A percentile compares a stretch with the other conserved stretches of the same genome.
phyloP scores from a whole-genome alignment of 1,140 invertebrate species.

The Pogonomyrmex barbatus region DNA sequence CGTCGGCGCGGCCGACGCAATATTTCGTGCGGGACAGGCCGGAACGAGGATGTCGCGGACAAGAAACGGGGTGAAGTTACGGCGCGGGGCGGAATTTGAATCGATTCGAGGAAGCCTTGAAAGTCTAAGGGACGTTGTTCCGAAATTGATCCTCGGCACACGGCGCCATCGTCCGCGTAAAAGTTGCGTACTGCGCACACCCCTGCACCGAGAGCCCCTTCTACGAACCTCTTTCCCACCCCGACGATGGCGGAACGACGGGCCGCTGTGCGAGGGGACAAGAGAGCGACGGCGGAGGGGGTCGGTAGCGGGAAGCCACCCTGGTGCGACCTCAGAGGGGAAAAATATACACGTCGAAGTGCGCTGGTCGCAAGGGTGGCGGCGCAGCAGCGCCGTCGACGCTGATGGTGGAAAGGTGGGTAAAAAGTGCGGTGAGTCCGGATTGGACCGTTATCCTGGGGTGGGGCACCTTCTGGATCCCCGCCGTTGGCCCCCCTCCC shows the following conservation, averaged over 20 bases:
- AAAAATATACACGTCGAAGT: conserved; percentile 83
- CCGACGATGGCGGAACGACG: conserved; percentile 68
- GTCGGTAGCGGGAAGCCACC: conserved; percentile 73
- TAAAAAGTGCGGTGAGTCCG: conserved; percentile 81
- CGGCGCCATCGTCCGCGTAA: conserved; percentile 83
- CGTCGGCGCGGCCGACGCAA: conserved; percentile 19
- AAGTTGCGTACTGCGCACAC: conserved; percentile 85
- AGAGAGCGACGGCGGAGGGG: conserved; percentile 30
- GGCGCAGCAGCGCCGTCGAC: conserved; percentile 55
- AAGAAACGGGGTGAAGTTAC: conserved; percentile 34
- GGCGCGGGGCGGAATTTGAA: conserved; percentile 72
- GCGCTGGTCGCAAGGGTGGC: conserved; percentile 77
- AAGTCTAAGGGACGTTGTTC: conserved; percentile 85
- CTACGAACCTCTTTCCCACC: conserved; percentile 74
- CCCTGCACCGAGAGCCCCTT: conserved; percentile 75
- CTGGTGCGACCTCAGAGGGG: conserved; percentile 85
- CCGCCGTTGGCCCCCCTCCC: conserved; percentile 29
- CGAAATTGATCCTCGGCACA: conserved; percentile 84
- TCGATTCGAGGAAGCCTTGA: conserved; percentile 81
- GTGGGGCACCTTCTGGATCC: conserved; percentile 80
- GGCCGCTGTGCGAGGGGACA: conserved; percentile 52
- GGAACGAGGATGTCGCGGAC: conserved; percentile 45
- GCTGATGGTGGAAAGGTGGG: conserved; percentile 76
- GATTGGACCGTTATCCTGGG: conserved; percentile 81
- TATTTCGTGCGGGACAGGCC: conserved; percentile 49